Base-by-base conservation (phyloP, 2,888 invertebrate species). In the Chrysotoxum bicinctum region DNA sequence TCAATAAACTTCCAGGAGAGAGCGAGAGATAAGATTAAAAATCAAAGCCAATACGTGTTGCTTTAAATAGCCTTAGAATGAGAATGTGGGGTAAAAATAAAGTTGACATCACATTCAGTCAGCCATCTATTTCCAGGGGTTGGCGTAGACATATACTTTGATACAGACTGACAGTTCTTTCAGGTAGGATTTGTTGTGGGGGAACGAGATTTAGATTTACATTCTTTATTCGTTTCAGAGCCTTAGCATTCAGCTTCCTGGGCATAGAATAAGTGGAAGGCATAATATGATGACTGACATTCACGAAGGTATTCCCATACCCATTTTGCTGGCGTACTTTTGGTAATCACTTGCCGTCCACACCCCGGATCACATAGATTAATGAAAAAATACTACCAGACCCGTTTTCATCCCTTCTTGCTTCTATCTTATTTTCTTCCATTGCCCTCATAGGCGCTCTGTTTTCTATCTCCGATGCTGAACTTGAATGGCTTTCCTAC, bases 371-470 rank as follows among this genome's bases (percentile, higher is more conserved):
- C 76, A 76, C 85, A 77, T 89, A 90, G 90, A 91, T 90, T 90
- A 90, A 90, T 90, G 90, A 89, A 89, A 90, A 90, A 90, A 90
- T 89, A 90, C 90, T 91, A 91, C 89, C 91, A 89, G 89, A 90
- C 91, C 86, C 82, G 75, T 82, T 86, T 86, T 77, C 82, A 82
- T 78, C 86, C 82, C 74, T 78, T 37, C 45, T 50, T 68, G 43
- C 58, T 62, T 52, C 45, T 70, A 35, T 26, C 6, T 40, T 9
- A 2, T 4, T 62, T 40, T 60, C 19, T 45, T 60, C 43, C 50
- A 32, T 80, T 73, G 21, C 56, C 76, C 54, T 52, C 62, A 66
- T 16, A 45, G 19, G 52, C 48, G 45, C 19, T 37, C 21, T 52
- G 45, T 66, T 69, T 58, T 35, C 8, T 37, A 14, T 19, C 12